Conservation (phyloP, 2,113 vertebrate species). For the Tupaia tana region DNA sequence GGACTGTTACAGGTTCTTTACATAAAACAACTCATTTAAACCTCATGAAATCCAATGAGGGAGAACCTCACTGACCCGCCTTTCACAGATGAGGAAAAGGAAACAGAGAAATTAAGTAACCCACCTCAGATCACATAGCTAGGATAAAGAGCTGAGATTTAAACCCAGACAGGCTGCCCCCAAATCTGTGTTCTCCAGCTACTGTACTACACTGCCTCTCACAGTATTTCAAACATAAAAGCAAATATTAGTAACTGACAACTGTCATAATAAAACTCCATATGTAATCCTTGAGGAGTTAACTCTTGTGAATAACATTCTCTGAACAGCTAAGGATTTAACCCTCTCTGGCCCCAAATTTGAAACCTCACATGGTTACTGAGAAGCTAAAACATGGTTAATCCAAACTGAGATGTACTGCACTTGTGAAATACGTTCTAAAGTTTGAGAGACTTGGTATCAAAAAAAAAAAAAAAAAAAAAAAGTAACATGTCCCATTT, state of each 20-base stretch:
- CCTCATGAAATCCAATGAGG: neutral
- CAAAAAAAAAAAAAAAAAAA: neutral
- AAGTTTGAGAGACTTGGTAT: constrained; percentile 4
- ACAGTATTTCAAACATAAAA: neutral
- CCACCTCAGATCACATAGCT: neutral
- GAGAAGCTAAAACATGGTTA: neutral
- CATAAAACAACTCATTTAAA: neutral
- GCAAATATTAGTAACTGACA: constrained; percentile 19
- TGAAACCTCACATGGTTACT: neutral
- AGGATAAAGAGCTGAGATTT: neutral
- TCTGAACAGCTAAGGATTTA: neutral
- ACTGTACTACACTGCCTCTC: neutral
- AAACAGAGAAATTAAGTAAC: neutral
- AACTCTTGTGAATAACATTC: neutral
- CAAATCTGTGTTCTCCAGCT: neutral
- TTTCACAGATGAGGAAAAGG: neutral
- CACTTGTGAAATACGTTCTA: neutral
- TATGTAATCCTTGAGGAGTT: neutral
- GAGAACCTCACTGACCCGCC: neutral
- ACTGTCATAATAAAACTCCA: neutral
- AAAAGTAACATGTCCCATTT: neutral
- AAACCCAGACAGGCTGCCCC: neutral
- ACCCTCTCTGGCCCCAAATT: constrained; percentile 19
- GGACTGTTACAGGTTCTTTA: neutral
- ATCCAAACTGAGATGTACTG: neutral